Percentiles rank a stretch among this genome's conserved stretches.
phyloP scores from a whole-genome alignment of 2,113 vertebrate species.

The Neogale vison region DNA sequence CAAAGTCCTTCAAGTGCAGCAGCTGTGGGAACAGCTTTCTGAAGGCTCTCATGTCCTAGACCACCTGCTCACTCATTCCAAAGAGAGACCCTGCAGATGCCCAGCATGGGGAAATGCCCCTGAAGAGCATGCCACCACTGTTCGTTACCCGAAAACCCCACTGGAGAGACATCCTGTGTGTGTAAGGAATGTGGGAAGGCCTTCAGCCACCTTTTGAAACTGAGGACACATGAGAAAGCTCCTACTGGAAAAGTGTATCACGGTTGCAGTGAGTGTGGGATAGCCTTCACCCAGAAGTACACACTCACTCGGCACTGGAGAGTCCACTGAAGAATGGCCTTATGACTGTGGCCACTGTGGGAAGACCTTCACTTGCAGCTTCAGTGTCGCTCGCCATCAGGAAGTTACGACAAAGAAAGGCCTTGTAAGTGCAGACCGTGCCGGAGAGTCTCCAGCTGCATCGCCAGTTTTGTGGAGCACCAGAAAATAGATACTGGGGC shows the following conservation, averaged over 20 bases:
- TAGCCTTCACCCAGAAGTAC: conserved; percentile 56
- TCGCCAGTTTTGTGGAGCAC: background rate
- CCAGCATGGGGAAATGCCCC: background rate
- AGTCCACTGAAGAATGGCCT: conserved; percentile 65
- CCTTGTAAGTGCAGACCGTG: conserved; percentile 32
- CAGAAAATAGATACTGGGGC: conserved; percentile 55
- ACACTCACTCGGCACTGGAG: conserved; percentile 41
- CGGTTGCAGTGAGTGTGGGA: background rate
- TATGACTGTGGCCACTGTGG: conserved; percentile 42
- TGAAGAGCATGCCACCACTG: background rate
- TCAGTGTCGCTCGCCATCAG: background rate
- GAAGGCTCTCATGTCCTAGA: background rate
- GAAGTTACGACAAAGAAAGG: conserved; percentile 36
- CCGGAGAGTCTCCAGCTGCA: conserved; percentile 31
- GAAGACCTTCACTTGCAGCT: conserved; percentile 43
- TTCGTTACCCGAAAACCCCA: background rate
- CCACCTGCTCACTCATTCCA: background rate
- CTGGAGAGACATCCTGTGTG: background rate
- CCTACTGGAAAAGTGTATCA: background rate
- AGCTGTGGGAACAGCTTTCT: background rate
- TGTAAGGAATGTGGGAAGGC: background rate
- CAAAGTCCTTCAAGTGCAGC: conserved; percentile 13
- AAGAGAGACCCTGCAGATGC: background rate
- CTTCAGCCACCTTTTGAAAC: background rate
- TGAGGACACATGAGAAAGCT: conserved; percentile 1